Evolutionary conservation across 2,797 vertebrate species (phyloP).

Genomic region (Hapalemur alaotrensis): DNA sequence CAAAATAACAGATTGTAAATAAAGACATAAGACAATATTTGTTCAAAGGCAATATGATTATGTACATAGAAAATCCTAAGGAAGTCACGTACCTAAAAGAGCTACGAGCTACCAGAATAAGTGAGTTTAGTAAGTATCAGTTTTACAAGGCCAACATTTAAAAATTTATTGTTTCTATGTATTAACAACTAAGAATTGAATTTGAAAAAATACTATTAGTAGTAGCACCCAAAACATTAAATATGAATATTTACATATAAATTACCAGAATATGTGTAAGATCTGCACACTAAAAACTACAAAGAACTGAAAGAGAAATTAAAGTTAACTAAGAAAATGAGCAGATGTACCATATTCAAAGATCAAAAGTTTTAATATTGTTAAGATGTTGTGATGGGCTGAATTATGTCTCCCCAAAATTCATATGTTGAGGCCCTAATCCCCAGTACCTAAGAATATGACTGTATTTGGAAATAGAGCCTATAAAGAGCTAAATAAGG

Average conservation of each 20-base stretch:
- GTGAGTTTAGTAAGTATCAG: neutral
- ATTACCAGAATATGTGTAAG: neutral
- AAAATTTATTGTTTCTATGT: neutral
- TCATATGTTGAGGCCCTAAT: neutral
- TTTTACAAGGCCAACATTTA: neutral
- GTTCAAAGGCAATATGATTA: neutral
- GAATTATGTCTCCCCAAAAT: neutral
- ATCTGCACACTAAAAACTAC: neutral
- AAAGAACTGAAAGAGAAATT: neutral
- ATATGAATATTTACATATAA: neutral
- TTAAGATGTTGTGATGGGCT: neutral
- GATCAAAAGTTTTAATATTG: neutral
- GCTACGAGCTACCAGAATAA: neutral
- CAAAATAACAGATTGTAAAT: neutral
- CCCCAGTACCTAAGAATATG: neutral
- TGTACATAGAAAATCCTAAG: neutral
- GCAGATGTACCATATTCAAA: neutral
- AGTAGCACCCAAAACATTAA: neutral
- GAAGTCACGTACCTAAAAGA: neutral
- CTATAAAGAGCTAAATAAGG: neutral
- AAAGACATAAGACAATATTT: neutral
- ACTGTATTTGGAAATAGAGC: neutral
- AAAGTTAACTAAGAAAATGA: neutral
- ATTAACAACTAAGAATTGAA: neutral
- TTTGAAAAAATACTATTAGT: neutral